Percentiles rank a stretch among this genome's conserved stretches.
These are phyloP conservation scores for Bombus polaris DNA, from an alignment of 1,140 invertebrate genomes.

Conservation along the genomic window DNA sequence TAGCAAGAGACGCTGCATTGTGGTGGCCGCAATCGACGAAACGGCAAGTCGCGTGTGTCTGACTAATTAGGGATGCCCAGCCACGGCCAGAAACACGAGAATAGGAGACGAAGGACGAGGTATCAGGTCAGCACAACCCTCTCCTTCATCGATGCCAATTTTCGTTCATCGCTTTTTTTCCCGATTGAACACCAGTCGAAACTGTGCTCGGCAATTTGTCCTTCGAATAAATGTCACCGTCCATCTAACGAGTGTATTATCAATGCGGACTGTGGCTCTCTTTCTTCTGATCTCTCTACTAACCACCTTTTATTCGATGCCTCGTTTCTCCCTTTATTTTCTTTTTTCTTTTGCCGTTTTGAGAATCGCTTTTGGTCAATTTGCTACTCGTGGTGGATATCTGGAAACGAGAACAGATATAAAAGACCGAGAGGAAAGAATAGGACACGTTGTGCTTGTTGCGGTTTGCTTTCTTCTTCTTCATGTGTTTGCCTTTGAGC, in stretches of 20 bases:
- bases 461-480: neutral
- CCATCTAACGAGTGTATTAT: constrained; percentile 46
- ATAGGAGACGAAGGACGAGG: neutral
- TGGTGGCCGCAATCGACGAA: constrained; percentile 28
- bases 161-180: constrained; percentile 9
- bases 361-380: neutral
- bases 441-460: neutral
- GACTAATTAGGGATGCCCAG: constrained; percentile 51
- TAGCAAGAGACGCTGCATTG: too few relatives aligned
- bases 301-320: neutral
- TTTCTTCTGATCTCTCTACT: neutral
- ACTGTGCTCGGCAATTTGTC: constrained; percentile 32
- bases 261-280: neutral
- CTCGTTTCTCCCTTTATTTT: neutral
- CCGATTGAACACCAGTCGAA: constrained; percentile 28
- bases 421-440: neutral
- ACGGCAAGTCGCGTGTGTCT: constrained; percentile 38
- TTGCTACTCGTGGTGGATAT: neutral
- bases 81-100: constrained; percentile 10
- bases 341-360: neutral
- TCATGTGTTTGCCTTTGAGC: neutral
- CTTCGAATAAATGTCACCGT: constrained; percentile 35
- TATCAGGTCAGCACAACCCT: neutral
- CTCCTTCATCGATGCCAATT: constrained; percentile 40
- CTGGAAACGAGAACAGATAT: neutral